A percentile compares a stretch with the other conserved stretches of the same genome.
Evolutionary conservation across 2,888 invertebrate genomes (phyloP).

Genomic region (Eucera pruinosa): DNA sequence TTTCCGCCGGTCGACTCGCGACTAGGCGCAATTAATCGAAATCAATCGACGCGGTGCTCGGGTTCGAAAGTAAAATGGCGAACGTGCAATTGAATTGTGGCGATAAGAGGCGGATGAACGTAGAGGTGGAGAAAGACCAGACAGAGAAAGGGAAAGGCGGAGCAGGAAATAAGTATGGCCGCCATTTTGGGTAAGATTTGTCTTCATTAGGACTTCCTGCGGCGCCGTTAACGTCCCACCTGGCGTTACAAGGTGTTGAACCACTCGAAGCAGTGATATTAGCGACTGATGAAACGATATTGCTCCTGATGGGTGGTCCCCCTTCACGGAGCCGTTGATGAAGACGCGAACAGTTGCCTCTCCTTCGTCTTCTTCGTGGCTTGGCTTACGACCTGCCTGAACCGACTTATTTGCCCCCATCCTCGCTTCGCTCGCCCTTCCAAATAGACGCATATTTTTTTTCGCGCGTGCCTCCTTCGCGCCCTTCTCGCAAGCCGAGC

Average conservation of each 20-base stretch:
- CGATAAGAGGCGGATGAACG: constrained; percentile 18
- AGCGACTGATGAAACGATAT: constrained; percentile 79
- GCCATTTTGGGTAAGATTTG: constrained; percentile 82
- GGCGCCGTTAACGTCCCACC: constrained; percentile 80
- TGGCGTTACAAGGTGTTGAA: constrained; percentile 83
- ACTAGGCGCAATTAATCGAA: too few species aligned
- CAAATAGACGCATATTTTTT: constrained; percentile 26
- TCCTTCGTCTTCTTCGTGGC: constrained; percentile 61
- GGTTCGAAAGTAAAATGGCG: constrained; percentile 13
- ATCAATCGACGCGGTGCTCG: too few species aligned
- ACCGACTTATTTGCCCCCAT: constrained; percentile 51
- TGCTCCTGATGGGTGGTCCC: constrained; percentile 79
- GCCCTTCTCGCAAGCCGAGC: neutral
- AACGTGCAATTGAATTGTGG: constrained; percentile 10
- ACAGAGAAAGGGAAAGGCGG: constrained; percentile 52
- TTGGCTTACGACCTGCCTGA: constrained; percentile 46
- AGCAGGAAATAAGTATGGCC: constrained; percentile 79
- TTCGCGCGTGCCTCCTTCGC: constrained; percentile 32
- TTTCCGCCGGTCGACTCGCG: too few species aligned
- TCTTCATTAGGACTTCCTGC: constrained; percentile 84
- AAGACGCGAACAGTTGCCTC: constrained; percentile 74
- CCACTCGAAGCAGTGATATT: constrained; percentile 76
- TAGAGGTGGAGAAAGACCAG: constrained; percentile 23
- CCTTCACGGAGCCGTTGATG: constrained; percentile 69
- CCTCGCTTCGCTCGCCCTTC: constrained; percentile 2